Base-by-base conservation (phyloP, 2,113 vertebrate species). In the Sminthopsis crassicaudata region DNA sequence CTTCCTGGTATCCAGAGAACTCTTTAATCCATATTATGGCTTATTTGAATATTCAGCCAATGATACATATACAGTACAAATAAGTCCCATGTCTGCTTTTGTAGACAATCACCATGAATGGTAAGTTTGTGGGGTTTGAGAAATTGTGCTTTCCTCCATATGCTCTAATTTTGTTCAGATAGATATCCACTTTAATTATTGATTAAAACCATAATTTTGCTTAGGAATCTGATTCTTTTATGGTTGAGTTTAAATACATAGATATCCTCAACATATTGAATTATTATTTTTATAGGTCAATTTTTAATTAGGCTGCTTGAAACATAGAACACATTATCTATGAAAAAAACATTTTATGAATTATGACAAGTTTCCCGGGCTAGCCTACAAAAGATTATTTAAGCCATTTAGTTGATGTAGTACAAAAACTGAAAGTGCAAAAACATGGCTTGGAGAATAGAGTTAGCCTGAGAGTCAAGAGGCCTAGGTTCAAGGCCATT, bases 51-150 rank as follows among this genome's bases (percentile, higher is more conserved):
- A 99, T 98, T 99, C 99, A 55, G 99, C 99, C 98, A 99, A 99
- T 0, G 99, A 99, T 98, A 99, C 99, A 4, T 99, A 99, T 97
- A 99, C 99, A 52, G 99, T 99, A 95, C 99, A 99, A 98, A 99
- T 99, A 98, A 99, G 99, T 98, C 99, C 99, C 95, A 99, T 99
- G 99, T 99, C 99, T 94, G 99, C 99, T 94, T 99, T 99, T 54
- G 99, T 99, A 53, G 99, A 99, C 98, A 99, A 99, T 99, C 99
- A 99, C 97, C 99, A 99, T 22, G 99, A 99, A 96, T 99, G 99
- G 99, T 99, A 98, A 99, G 95, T 27, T 84, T 19, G 19, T 92
- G 2, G 24, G 46, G 8, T 55, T 89, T 60, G 9, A 23, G 7
- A 26, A 55, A 8, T 51, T 16, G 5, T 0, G 1, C 6, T 93